Percentiles rank a stretch among this genome's conserved stretches.
These are phyloP conservation scores for Propsilocerus akamusi DNA, from an alignment of 1,140 invertebrate species.

Conservation along the genomic window DNA sequence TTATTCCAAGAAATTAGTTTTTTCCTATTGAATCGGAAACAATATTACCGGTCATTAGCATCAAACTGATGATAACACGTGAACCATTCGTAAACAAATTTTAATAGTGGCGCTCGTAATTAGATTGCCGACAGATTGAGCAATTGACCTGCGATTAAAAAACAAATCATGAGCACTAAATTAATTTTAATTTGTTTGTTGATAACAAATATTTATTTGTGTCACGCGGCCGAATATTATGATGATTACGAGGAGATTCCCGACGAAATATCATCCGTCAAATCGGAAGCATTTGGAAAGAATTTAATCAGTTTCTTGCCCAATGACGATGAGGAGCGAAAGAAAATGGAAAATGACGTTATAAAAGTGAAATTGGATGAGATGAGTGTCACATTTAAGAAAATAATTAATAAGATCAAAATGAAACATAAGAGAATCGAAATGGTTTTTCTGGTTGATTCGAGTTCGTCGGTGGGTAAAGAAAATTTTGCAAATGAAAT, in stretches of 20 bases:
- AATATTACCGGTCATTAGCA: no score
- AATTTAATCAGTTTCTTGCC: background rate
- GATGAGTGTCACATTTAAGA: background rate
- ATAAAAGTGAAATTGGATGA: background rate
- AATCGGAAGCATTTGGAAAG: background rate
- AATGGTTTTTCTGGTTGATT: constrained; percentile 48
- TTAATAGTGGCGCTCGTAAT: no score
- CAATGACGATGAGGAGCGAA: background rate
- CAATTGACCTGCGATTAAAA: no score
- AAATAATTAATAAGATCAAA: background rate
- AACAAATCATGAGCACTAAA: no score
- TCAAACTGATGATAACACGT: no score
- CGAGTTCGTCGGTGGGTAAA: constrained; percentile 43
- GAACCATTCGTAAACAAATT: no score
- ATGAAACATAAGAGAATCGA: constrained; percentile 24
- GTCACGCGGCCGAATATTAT: no score
- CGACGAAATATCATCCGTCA: background rate
- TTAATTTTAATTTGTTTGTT: no score
- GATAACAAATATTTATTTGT: no score
- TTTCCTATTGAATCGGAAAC: no score
- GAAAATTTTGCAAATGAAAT: constrained; percentile 47
- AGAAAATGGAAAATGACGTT: background rate
- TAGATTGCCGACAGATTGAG: no score
- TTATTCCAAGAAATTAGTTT: no score
- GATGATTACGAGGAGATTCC: constrained; percentile 2